Percentiles rank a stretch among this genome's conserved stretches.
Evolutionary conservation across 2,113 vertebrate genomes (phyloP).

Genomic region (Geococcyx californianus): DNA sequence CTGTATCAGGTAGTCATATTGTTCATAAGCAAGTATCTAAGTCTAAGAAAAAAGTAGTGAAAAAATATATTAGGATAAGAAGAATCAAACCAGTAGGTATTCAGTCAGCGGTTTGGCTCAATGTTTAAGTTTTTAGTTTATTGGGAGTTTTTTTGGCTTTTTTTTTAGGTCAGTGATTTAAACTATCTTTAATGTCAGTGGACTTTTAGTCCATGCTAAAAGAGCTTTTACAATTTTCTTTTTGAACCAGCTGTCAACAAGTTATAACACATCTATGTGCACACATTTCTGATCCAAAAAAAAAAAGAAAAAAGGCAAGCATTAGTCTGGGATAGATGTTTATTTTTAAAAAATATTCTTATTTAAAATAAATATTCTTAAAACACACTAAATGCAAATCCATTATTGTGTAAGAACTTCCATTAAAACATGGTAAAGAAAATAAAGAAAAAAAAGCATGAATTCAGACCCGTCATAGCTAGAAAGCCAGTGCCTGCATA

Average conservation of each 20-base stretch:
- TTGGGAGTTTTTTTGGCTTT: not conserved
- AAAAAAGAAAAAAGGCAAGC: not conserved
- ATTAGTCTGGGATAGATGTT: not conserved
- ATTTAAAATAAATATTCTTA: slow-evolving; percentile 15
- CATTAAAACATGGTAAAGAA: not conserved
- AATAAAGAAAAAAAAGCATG: slow-evolving; percentile 49
- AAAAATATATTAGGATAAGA: not conserved
- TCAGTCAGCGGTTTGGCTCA: not conserved
- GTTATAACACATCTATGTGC: not conserved
- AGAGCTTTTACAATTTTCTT: not conserved
- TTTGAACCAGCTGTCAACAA: not conserved
- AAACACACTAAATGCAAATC: not conserved
- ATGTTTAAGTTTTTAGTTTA: not conserved
- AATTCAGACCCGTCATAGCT: slow-evolving; percentile 35
- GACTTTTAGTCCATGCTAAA: not conserved
- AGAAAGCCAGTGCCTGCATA: slow-evolving; percentile 56
- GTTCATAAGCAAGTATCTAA: not conserved
- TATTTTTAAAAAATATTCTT: not conserved
- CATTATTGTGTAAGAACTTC: slow-evolving; percentile 34
- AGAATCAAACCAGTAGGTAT: not conserved
- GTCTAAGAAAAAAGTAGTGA: not conserved
- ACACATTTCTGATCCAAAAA: not conserved
- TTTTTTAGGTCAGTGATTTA: not conserved
- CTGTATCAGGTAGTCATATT: not conserved
- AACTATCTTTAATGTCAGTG: accelerated